phyloP scores from a whole-genome alignment of 2,888 invertebrate species.

The Morpho deidamia region DNA sequence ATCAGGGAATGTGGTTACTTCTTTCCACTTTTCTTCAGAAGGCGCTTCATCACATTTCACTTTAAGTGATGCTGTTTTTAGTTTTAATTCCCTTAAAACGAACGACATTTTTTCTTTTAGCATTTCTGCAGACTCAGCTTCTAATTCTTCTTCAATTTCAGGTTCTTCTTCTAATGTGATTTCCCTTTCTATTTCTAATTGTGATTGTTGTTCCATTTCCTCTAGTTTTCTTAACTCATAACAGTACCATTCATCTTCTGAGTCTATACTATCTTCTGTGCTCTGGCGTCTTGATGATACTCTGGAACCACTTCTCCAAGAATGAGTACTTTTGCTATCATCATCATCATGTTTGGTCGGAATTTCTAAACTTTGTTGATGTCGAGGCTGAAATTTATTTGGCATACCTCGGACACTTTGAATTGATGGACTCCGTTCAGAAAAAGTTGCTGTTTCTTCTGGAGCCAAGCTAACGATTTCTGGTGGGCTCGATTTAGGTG shows the following conservation, averaged over 20 bases:
- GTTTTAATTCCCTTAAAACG: conserved; percentile 85
- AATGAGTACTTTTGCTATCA: conserved; percentile 91
- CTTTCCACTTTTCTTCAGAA: conserved; percentile 62
- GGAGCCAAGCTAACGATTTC: conserved; percentile 59
- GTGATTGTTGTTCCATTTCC: conserved; percentile 88
- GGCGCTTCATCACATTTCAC: conserved; percentile 60
- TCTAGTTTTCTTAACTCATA: conserved; percentile 92
- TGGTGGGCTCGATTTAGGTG: conserved; percentile 55
- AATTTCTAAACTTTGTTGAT: conserved; percentile 89
- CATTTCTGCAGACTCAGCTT: conserved; percentile 80
- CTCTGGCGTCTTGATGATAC: conserved; percentile 93
- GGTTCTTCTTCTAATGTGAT: conserved; percentile 79
- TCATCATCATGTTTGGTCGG: conserved; percentile 88
- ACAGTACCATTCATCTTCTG: conserved; percentile 96
- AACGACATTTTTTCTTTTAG: conserved; percentile 89
- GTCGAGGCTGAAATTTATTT: conserved; percentile 81
- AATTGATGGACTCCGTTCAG: conserved; percentile 83
- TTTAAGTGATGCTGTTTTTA: conserved; percentile 79
- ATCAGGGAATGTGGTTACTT: conserved; percentile 67
- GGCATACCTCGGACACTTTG: conserved; percentile 78
- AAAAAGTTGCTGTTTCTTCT: conserved; percentile 70
- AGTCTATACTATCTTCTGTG: conserved; percentile 95
- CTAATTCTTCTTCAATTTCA: conserved; percentile 70
- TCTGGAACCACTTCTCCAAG: conserved; percentile 90
- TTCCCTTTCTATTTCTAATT: conserved; percentile 81